These are phyloP conservation scores for Orthosia incerta DNA, from an alignment of 2,888 invertebrate genomes.

Conservation along the genomic window DNA sequence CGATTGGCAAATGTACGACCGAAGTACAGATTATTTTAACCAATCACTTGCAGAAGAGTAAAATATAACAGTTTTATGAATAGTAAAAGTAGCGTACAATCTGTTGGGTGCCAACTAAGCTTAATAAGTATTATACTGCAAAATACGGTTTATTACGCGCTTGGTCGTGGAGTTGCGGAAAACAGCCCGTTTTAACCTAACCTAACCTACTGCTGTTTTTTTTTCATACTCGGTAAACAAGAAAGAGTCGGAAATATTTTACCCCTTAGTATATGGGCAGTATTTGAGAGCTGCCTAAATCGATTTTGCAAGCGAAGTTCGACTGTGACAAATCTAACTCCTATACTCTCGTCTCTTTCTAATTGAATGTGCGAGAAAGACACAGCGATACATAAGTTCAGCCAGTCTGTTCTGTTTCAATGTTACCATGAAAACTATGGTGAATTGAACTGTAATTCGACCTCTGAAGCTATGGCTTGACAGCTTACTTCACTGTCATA, in stretches of 20 bases:
- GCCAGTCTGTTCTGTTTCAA: no score
- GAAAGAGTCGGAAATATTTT: background rate
- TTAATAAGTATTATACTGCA: background rate
- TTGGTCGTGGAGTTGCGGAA: no score
- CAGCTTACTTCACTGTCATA: no score
- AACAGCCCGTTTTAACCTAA: no score
- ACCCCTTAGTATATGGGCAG: no score
- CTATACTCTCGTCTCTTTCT: background rate
- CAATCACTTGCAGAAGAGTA: background rate
- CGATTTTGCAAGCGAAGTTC: background rate
- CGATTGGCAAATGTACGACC: background rate
- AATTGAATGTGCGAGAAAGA: background rate
- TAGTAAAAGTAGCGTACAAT: background rate
- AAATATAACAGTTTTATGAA: background rate
- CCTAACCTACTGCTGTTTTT: conserved; percentile 1
- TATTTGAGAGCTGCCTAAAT: no score
- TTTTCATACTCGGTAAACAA: background rate
- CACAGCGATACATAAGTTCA: conserved; percentile 1
- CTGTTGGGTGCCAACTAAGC: conserved; percentile 11
- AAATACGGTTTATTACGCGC: no score
- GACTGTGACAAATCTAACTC: background rate
- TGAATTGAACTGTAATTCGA: no score
- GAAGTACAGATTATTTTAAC: background rate
- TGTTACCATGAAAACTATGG: no score
- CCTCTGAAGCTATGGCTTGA: no score